Evolutionary conservation across 2,888 invertebrate species (phyloP).

Genomic region (Trichacis sp.): DNA sequence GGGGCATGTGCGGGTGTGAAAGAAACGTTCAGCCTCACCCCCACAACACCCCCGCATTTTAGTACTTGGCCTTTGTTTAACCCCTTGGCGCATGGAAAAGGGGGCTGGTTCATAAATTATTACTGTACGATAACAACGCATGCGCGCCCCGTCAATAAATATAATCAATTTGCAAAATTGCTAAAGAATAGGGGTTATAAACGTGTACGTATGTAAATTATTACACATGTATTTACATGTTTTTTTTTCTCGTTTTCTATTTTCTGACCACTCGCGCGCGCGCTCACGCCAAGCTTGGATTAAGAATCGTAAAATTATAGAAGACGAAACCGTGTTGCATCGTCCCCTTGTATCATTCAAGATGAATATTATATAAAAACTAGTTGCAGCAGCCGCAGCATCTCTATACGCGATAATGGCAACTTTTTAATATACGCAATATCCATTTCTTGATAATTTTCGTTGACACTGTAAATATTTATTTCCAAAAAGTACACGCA

Average conservation of each 20-base stretch:
- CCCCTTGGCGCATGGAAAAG: not conserved
- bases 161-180: conserved; percentile 6
- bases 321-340: conserved; percentile 27
- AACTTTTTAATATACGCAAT: too few species aligned
- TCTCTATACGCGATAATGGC: too few species aligned
- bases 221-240: conserved; percentile 14
- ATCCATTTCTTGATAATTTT: too few species aligned
- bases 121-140: conserved; percentile 1
- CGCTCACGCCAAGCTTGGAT: conserved; percentile 29
- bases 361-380: too few species aligned
- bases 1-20: too few species aligned
- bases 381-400: too few species aligned
- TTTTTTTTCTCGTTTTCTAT: not conserved
- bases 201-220: conserved; percentile 29
- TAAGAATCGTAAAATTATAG: conserved; percentile 35
- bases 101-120: not conserved
- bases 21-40: too few species aligned
- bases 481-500: too few species aligned
- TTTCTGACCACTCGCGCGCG: too few species aligned
- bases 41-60: too few species aligned
- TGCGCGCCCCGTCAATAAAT: not conserved
- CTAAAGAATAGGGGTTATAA: not conserved
- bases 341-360: too few species aligned
- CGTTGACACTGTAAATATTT: too few species aligned
- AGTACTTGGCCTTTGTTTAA: not conserved